Conservation (phyloP, 30 jellyfish, hydroid and myxozoan genomes). For the Cassiopea andromeda region DNA sequence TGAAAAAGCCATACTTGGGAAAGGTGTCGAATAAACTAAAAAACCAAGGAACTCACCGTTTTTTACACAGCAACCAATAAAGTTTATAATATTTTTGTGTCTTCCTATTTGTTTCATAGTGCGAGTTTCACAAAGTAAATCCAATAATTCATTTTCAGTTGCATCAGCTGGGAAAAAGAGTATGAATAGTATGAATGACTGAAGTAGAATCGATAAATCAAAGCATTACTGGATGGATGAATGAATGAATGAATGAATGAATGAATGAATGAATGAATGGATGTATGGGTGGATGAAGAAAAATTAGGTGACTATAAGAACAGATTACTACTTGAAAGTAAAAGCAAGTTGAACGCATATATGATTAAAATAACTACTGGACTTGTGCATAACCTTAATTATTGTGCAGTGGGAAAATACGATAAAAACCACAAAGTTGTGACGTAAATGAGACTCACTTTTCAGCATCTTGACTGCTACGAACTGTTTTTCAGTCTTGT, state of each 20-base stretch:
- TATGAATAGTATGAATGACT: background rate
- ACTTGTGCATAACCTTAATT: background rate
- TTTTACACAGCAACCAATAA: conserved; percentile 88
- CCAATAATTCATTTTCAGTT: conserved; percentile 90
- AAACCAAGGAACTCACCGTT: conserved; percentile 74
- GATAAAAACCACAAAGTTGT: too few relatives aligned
- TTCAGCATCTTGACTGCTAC: conserved; percentile 95
- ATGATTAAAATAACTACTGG: too few relatives aligned
- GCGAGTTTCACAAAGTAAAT: conserved; percentile 85
- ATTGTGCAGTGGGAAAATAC: too few relatives aligned
- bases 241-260: background rate
- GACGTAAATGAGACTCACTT: conserved; percentile 50
- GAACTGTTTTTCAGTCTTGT: conserved; percentile 62
- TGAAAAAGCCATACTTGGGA: background rate
- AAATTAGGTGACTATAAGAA: background rate
- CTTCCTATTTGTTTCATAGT: conserved; percentile 92
- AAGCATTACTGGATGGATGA: background rate
- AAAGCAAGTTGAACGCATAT: background rate
- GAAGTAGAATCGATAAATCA: background rate
- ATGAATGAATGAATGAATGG: background rate
- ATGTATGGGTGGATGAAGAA: background rate
- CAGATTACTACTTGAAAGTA: too few relatives aligned
- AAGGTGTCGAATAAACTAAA: too few relatives aligned
- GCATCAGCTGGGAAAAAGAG: conserved; percentile 80
- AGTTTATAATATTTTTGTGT: conserved; percentile 84